These are phyloP conservation scores for Bradypodion ventrale DNA, from an alignment of 2,797 vertebrate genomes.

Conservation along the genomic window DNA sequence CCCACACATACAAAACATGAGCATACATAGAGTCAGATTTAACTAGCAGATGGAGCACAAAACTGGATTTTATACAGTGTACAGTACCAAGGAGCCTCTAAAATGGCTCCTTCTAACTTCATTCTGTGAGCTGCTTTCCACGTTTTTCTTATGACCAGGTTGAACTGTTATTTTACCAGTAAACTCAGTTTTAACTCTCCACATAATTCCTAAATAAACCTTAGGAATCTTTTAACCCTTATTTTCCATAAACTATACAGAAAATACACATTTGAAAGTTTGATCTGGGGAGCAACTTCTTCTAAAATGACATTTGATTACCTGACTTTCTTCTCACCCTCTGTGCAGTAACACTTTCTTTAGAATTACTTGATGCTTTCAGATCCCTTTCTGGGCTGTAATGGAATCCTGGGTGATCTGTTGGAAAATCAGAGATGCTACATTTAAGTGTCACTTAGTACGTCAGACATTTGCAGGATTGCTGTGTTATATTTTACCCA, in stretches of 20 bases:
- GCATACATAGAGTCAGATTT: background rate
- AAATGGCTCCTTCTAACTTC: background rate
- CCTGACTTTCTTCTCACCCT: slow-evolving; percentile 92
- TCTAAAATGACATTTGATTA: slow-evolving; percentile 59
- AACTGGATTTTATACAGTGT: background rate
- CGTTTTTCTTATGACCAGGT: background rate
- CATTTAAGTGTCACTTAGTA: accelerated
- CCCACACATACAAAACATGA: background rate
- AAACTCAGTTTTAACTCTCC: background rate
- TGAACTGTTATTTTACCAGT: background rate
- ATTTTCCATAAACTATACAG: background rate
- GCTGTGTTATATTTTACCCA: background rate
- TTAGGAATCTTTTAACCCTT: background rate
- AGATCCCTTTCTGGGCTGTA: slow-evolving; percentile 85
- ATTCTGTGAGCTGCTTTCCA: background rate
- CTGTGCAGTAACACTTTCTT: slow-evolving; percentile 83
- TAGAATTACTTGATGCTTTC: slow-evolving; percentile 77
- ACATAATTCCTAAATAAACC: background rate
- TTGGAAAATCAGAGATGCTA: slow-evolving; percentile 22
- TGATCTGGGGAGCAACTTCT: background rate
- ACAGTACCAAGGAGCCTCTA: background rate
- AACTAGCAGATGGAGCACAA: background rate
- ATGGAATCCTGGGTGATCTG: slow-evolving; percentile 94
- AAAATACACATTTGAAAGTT: background rate
- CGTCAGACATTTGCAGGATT: background rate